Percentiles rank a stretch among this genome's conserved stretches.
Conservation (phyloP, 2,113 vertebrate species). For the Centropristis striata region DNA sequence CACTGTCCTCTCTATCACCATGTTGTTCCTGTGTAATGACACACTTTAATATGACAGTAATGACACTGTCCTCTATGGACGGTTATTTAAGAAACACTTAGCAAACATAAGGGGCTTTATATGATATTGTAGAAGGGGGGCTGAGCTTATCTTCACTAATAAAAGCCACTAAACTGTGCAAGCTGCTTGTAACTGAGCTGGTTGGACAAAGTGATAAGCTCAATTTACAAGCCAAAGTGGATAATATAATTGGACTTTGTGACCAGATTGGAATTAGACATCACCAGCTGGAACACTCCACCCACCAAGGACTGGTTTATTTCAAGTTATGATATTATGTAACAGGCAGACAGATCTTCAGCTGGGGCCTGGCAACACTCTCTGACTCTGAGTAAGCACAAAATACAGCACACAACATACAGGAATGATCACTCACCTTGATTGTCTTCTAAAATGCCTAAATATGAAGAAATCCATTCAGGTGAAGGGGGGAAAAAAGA, state of each 20-base stretch:
- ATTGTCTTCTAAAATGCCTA: slow-evolving; percentile 71
- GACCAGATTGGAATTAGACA: background rate
- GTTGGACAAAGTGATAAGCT: background rate
- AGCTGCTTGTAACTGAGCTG: background rate
- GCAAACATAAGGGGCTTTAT: background rate
- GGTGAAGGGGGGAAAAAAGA: background rate
- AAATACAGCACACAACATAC: background rate
- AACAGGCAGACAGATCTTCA: background rate
- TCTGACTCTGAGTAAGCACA: background rate
- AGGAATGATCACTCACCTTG: slow-evolving; percentile 77
- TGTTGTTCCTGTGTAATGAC: background rate
- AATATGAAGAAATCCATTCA: background rate
- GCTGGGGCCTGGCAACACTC: background rate
- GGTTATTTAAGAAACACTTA: background rate
- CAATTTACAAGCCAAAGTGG: background rate
- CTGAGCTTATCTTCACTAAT: background rate
- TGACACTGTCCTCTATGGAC: too few relatives aligned
- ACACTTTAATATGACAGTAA: too few relatives aligned
- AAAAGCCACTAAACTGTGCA: background rate
- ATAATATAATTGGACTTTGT: background rate
- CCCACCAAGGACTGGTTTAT: background rate
- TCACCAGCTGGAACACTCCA: background rate
- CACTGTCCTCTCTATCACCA: background rate
- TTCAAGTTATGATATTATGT: background rate
- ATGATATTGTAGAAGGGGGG: background rate